Conservation (phyloP, 2,797 vertebrate genomes). For the Sciaenops ocellatus region DNA sequence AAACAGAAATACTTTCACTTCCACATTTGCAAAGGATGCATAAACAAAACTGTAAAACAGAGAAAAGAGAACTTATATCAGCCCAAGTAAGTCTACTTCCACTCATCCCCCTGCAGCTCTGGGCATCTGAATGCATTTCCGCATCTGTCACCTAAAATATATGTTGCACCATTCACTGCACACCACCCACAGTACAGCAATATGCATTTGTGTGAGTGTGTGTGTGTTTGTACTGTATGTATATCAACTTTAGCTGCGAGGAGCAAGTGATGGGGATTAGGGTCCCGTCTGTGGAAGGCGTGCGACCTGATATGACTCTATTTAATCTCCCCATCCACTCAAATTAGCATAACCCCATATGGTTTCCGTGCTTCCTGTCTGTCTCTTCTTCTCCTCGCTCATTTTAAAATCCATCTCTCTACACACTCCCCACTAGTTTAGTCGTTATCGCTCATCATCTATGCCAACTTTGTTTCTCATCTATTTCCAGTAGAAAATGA, state of each 20-base stretch:
- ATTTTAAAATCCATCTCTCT: conserved; percentile 27
- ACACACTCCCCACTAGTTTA: conserved; percentile 6
- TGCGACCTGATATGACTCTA: conserved; percentile 49
- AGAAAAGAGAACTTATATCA: not conserved
- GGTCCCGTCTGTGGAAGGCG: conserved; percentile 51
- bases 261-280: conserved; percentile 48
- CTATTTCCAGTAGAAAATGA: conserved; percentile 57
- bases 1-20: not conserved
- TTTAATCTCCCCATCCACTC: conserved; percentile 57
- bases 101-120: conserved; percentile 28
- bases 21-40: not conserved
- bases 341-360: conserved; percentile 60
- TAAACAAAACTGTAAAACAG: not conserved
- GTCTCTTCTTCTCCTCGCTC: conserved; percentile 21
- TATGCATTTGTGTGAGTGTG: conserved; percentile 4
- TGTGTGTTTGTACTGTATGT: conserved; percentile 10
- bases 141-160: conserved; percentile 33
- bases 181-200: conserved; percentile 6
- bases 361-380: conserved; percentile 24
- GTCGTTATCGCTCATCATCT: conserved; percentile 39
- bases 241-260: conserved; percentile 17
- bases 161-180: conserved; percentile 12
- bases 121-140: conserved; percentile 37
- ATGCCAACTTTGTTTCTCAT: conserved; percentile 58
- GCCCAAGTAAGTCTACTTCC: not conserved